Base-by-base conservation (phyloP, 2,797 vertebrate genomes). In the Limnodromus scolopaceus region DNA sequence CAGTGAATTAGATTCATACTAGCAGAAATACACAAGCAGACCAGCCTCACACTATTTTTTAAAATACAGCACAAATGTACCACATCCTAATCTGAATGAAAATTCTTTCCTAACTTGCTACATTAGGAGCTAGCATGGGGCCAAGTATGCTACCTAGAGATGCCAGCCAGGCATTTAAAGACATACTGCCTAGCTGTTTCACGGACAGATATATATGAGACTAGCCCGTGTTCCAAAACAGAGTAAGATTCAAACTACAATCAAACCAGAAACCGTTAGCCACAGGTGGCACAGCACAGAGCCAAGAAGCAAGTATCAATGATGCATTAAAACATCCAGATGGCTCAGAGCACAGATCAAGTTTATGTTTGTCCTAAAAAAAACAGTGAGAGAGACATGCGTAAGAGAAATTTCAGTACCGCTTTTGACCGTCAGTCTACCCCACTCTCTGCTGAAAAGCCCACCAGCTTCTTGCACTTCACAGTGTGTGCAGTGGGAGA, bases 181-280 rank as follows among this genome's bases (percentile, higher is more conserved):
- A 72, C 30, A 70, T 27, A 65, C 38, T 65, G 46, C 30, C 32
- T 54, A 57, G 43, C 16, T 85, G 39, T 74, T 92, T 79, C 49
- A 72, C 27, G 54, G 58, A 66, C 66, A 89, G 77, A 15, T 54
- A 51, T 3, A 5, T 41, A 79, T 60, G 34, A 92, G 28, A 79
- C 27, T 46, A 45, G 46, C 10, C 58, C 9, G 10, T 23, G 32
- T 51, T 89, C 32, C 66, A 79, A 88, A 28, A 57, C 36, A 54
- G 46, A 87, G n/a, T 32, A 65, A 78, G n/a, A 93, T 48, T 66
- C 72, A 84, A 94, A 84, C 41, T 71, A 61, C 41, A 82, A 39
- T 61, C 58, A 43, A 89, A 93, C 75, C 61, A 88, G 80, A 95
- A 95, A 84, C 39, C 20, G 34, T 64, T 41, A 89, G 70, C 57